Evolutionary conservation across 2,888 invertebrate genomes (phyloP), one percentile per base, ranked within the genome.

Genomic region (Drosophila mettleri): DNA sequence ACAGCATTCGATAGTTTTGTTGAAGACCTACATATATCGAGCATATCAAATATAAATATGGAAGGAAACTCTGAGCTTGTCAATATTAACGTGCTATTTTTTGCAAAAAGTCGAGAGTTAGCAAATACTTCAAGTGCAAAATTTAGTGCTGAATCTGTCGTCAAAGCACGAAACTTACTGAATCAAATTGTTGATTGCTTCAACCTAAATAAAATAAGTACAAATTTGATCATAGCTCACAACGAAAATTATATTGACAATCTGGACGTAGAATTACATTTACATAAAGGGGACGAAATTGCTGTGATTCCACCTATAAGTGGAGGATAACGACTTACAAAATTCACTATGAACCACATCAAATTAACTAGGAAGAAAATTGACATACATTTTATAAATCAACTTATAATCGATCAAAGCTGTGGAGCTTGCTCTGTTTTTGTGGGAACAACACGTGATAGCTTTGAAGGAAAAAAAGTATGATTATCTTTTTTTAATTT

Each of bases 221-320:
- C 95, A 51, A 95, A 94, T 88, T 92, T 98, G 38, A 94, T 98
- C 39, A 86, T 98, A 64, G 96, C 98, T 0, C 93, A 96, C 51
- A 98, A 98, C 93, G 96, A 98, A 89, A 95, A 95, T 76, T 97
- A 97, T 80, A 94, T 95, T 70, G 92, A 94, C 16, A 92, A 93
- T 59, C 93, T 94, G 2, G 93, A 93, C 34, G 91, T 93, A 36
- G 91, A 92, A 39, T 91, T 96, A 38, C 90, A 93, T 22, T 92
- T 97, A 7, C 93, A 93, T 38, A 93, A 94, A 27, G 95, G 94
- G 70, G 98, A 98, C 93, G 96, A 95, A 91, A 94, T 98, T 70
- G 98, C 98, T 69, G 94, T 98, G 14, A 98, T 99, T 89, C 98
- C 98, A 55, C 98, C 98, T 0, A 93, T 99, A 53, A 98, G 98